Evolutionary conservation across 2,888 invertebrate species (phyloP).

Genomic region (Aelia acuminata): DNA sequence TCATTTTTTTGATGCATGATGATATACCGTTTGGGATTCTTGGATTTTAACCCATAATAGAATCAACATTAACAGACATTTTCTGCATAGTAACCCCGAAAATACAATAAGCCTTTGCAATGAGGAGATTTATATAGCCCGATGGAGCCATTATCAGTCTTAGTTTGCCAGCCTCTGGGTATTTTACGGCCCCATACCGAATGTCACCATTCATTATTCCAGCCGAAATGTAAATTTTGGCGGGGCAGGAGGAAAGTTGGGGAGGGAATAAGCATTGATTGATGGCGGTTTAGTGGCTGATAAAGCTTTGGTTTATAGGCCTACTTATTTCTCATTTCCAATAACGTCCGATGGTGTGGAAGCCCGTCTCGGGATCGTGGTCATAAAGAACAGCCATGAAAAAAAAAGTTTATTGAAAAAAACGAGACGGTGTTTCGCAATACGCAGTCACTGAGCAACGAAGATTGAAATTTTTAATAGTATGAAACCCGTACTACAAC

Average conservation of each 20-base stretch:
- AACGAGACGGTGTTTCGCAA: neutral
- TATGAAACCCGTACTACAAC: too few species aligned
- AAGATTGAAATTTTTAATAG: neutral
- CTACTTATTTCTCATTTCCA: constrained; percentile 21
- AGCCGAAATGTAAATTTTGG: constrained; percentile 25
- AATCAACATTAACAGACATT: neutral
- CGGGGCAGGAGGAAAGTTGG: constrained; percentile 12
- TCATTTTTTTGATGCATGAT: neutral
- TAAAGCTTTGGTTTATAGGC: constrained; percentile 5
- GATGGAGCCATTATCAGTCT: constrained; percentile 33
- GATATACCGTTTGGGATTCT: neutral
- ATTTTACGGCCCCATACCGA: constrained; percentile 7
- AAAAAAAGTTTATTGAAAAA: neutral
- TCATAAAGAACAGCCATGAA: neutral
- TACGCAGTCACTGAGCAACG: neutral
- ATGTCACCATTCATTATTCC: constrained; percentile 20
- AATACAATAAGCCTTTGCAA: constrained; percentile 1
- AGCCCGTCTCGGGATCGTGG: neutral
- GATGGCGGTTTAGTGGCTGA: constrained; percentile 19
- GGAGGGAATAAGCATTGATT: constrained; percentile 23
- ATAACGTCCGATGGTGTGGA: neutral
- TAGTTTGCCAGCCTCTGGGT: neutral
- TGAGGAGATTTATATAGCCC: constrained; percentile 5
- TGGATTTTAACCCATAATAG: neutral
- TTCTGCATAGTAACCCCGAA: neutral